These are phyloP conservation scores for Columba janthina DNA, from an alignment of 2,113 vertebrate genomes.

Conservation along the genomic window DNA sequence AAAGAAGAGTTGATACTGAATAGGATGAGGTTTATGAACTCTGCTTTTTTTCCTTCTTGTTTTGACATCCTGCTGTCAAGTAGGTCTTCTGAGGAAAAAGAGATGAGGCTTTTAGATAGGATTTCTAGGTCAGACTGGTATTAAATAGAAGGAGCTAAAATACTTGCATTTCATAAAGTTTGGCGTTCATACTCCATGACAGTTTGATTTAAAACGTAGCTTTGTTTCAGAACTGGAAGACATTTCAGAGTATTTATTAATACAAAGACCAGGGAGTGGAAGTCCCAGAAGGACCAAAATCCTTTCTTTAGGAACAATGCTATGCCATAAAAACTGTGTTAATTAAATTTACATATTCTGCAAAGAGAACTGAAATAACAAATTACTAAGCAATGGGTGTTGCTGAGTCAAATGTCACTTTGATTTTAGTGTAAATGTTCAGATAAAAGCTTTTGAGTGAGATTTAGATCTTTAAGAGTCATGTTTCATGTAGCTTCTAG, in stretches of 20 bases:
- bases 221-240: constrained; percentile 6
- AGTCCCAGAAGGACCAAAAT: neutral
- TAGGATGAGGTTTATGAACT: neutral
- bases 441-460: constrained; percentile 3
- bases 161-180: neutral
- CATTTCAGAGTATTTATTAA: neutral
- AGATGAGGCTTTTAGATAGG: neutral
- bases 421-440: neutral
- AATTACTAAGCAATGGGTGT: neutral
- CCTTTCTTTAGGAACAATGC: neutral
- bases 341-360: constrained; percentile 39
- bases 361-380: neutral
- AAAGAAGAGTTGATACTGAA: neutral
- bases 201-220: constrained; percentile 10
- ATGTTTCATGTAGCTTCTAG: neutral
- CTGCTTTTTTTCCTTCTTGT: neutral
- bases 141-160: constrained; percentile 20
- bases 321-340: neutral
- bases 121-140: neutral
- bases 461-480: neutral
- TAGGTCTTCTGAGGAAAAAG: neutral
- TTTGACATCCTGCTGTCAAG: neutral
- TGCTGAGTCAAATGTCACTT: constrained; percentile 24
- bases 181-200: neutral
- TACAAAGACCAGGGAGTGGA: neutral